Conservation (phyloP, 2,888 invertebrate species). For the Diaprepes abbreviatus region DNA sequence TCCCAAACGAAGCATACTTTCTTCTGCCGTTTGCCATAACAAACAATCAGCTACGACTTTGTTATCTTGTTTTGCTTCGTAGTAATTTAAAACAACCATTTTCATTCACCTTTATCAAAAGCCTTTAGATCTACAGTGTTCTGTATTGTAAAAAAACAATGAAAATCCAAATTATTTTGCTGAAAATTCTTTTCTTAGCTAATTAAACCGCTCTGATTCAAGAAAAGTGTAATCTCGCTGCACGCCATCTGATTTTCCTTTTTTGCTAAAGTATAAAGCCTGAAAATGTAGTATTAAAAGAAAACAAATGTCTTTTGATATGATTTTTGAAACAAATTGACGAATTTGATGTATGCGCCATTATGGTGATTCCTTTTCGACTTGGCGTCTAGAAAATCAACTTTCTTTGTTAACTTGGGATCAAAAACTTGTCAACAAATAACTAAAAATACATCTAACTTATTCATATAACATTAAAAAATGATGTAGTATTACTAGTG, state of each 20-base stretch:
- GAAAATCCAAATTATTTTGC: too few species aligned
- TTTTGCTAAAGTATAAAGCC: neutral
- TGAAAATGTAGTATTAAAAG: neutral
- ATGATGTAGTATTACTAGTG: neutral
- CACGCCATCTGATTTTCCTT: neutral
- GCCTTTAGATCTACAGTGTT: too few species aligned
- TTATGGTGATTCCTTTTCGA: neutral
- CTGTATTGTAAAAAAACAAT: too few species aligned
- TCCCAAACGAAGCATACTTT: neutral
- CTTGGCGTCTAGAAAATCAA: slow-evolving; percentile 3
- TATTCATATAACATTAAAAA: neutral
- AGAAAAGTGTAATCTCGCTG: too few species aligned
- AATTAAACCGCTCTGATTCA: too few species aligned
- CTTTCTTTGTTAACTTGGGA: neutral
- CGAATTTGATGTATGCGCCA: slow-evolving; percentile 1
- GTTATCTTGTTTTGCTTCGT: neutral
- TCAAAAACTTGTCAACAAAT: neutral
- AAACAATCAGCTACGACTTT: neutral
- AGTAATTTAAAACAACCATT: neutral
- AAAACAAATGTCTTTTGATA: neutral
- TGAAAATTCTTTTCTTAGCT: too few species aligned
- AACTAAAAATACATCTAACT: neutral
- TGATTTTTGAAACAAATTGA: slow-evolving; percentile 2
- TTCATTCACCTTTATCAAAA: neutral
- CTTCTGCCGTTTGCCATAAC: neutral